Percentiles rank a stretch among this genome's conserved stretches.
Evolutionary conservation across 2,888 invertebrate species (phyloP).

Genomic region (Tricholauxania praeusta): DNA sequence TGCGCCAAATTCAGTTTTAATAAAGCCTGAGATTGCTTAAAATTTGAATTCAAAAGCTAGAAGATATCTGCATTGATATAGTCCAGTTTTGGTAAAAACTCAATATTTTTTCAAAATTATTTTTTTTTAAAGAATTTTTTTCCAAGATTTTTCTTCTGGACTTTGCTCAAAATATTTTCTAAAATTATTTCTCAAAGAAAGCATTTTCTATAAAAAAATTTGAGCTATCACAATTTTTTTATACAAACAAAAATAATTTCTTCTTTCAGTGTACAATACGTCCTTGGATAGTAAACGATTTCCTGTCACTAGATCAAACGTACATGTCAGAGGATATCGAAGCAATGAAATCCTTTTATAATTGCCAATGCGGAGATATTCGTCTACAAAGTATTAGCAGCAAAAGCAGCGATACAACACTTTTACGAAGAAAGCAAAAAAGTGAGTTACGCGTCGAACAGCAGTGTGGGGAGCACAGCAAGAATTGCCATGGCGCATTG

Average conservation of each 20-base stretch:
- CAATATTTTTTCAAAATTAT: too few relatives aligned
- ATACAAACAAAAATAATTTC: too few relatives aligned
- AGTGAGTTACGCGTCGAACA: not conserved
- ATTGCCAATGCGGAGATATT: slow-evolving; percentile 10
- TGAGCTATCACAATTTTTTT: too few relatives aligned
- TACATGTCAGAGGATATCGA: slow-evolving; percentile 22
- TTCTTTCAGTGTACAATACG: slow-evolving; percentile 18
- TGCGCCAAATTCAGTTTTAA: too few relatives aligned
- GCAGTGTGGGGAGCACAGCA: not conserved
- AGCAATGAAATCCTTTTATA: slow-evolving; percentile 28
- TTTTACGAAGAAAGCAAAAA: not conserved
- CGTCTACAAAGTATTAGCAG: not conserved
- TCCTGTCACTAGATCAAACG: slow-evolving; percentile 26
- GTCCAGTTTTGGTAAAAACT: too few relatives aligned
- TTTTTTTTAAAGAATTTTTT: too few relatives aligned
- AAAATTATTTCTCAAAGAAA: slow-evolving; percentile 58
- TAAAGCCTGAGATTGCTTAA: too few relatives aligned
- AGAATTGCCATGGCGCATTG: not conserved
- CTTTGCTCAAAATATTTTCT: too few relatives aligned
- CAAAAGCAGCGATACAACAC: not conserved
- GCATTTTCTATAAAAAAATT: too few relatives aligned
- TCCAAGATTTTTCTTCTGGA: too few relatives aligned
- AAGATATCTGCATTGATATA: too few relatives aligned
- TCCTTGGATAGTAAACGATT: slow-evolving; percentile 28
- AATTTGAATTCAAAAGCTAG: too few relatives aligned